Conservation (phyloP, 2,888 invertebrate species). For the Bombylius discolor region DNA sequence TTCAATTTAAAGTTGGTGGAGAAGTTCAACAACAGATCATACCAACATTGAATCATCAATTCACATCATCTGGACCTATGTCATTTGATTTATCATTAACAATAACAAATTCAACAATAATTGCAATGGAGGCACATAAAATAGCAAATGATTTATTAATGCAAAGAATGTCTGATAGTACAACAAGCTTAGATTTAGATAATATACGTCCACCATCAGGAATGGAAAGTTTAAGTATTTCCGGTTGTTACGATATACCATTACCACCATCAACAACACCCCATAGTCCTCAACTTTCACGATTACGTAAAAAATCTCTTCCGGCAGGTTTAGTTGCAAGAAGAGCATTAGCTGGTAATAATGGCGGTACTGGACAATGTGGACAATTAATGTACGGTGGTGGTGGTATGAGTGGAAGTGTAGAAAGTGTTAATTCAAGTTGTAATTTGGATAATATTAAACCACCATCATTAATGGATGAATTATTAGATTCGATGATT, state of each 20-base stretch:
- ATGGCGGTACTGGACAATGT: conserved; percentile 17
- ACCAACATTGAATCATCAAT: conserved; percentile 12
- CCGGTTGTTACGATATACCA: conserved; percentile 41
- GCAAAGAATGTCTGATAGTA: conserved; percentile 42
- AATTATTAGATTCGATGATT: conserved; percentile 63
- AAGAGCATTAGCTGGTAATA: conserved; percentile 48
- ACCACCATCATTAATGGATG: conserved; percentile 71
- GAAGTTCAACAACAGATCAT: conserved; percentile 22
- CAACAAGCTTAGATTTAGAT: conserved; percentile 57
- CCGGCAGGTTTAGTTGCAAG: conserved; percentile 58
- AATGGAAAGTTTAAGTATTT: conserved; percentile 51
- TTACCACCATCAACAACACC: conserved; percentile 8
- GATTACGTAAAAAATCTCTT: conserved; percentile 52
- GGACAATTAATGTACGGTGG: conserved; percentile 31
- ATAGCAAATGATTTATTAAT: conserved; percentile 43
- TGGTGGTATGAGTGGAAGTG: conserved; percentile 42
- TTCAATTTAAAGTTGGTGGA: conserved; percentile 30
- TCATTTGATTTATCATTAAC: conserved; percentile 44
- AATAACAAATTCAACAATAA: conserved; percentile 56
- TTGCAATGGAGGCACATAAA: conserved; percentile 63
- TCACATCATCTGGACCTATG: conserved; percentile 22
- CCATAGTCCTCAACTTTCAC: conserved; percentile 27
- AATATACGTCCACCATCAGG: conserved; percentile 64
- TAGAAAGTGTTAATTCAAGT: conserved; percentile 47
- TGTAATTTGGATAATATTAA: conserved; percentile 67